These are phyloP conservation scores for Pheosia gnoma DNA, from an alignment of 2,888 invertebrate genomes.

Conservation along the genomic window DNA sequence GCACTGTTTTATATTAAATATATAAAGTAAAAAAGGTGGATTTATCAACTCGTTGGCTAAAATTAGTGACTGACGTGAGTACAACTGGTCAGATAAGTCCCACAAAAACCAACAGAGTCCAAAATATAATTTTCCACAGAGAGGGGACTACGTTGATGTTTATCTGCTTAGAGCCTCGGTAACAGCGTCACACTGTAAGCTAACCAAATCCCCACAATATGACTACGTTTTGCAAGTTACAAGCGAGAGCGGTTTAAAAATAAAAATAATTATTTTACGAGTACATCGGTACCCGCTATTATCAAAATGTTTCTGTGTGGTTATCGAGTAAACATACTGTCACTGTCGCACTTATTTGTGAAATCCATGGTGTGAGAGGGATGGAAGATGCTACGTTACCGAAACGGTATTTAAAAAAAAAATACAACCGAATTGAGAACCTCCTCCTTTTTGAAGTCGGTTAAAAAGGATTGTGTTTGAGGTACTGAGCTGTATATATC, in stretches of 20 bases:
- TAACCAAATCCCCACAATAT: constrained; percentile 38
- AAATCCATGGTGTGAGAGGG: too few species aligned
- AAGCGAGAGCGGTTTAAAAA: constrained; percentile 24
- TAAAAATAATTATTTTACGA: too few species aligned
- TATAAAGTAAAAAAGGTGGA: constrained; percentile 10
- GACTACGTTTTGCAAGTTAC: constrained; percentile 23
- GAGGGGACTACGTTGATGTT: constrained; percentile 45
- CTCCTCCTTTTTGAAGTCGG: too few species aligned
- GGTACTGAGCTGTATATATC: too few species aligned
- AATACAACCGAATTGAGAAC: too few species aligned
- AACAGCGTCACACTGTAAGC: constrained; percentile 51
- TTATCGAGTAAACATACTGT: too few species aligned
- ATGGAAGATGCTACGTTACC: too few species aligned
- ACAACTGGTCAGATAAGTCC: constrained; percentile 15
- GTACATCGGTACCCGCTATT: too few species aligned
- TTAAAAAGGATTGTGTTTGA: too few species aligned
- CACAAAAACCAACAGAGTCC: constrained; percentile 34
- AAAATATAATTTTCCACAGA: constrained; percentile 44
- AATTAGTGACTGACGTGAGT: constrained; percentile 20
- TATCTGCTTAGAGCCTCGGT: constrained; percentile 53
- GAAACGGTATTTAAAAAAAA: too few species aligned
- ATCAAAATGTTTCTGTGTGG: too few species aligned
- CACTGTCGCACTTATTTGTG: too few species aligned
- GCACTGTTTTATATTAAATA: constrained; percentile 1
- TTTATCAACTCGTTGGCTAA: constrained; percentile 14